Evolutionary conservation across 2,797 vertebrate genomes (phyloP).

Genomic region (Hydrocynus forskahlii): DNA sequence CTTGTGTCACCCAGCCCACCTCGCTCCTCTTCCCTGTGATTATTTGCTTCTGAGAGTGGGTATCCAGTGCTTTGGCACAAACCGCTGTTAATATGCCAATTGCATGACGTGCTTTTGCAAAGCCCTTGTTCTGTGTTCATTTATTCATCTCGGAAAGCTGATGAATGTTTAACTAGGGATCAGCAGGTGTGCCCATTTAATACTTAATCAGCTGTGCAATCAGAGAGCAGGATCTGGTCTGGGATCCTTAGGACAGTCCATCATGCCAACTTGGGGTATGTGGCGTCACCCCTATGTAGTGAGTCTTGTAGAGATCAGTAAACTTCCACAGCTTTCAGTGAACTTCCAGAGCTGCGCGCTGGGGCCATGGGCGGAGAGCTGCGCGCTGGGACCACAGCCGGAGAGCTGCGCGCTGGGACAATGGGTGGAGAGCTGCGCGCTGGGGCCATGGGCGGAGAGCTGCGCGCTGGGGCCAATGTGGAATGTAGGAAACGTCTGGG

Average conservation of each 20-base stretch:
- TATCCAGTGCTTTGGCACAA: conserved; percentile 45
- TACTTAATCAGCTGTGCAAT: conserved; percentile 72
- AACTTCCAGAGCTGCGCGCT: too few relatives aligned
- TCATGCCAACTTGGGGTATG: neutral
- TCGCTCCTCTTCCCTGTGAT: neutral
- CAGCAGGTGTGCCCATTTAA: conserved; percentile 77
- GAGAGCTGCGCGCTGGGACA: too few relatives aligned
- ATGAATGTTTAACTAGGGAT: conserved; percentile 78
- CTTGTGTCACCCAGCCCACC: neutral
- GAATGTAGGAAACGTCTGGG: too few relatives aligned
- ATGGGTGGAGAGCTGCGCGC: too few relatives aligned
- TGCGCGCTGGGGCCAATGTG: too few relatives aligned
- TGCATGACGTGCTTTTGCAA: conserved; percentile 52
- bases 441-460: too few relatives aligned
- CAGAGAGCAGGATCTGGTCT: conserved; percentile 56
- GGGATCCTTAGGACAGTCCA: conserved; percentile 25
- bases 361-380: too few relatives aligned
- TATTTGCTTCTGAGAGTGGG: neutral
- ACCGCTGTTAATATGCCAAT: conserved; percentile 55
- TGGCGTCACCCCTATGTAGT: neutral
- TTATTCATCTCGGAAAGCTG: conserved; percentile 82
- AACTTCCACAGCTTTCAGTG: too few relatives aligned
- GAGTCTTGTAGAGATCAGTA: too few relatives aligned
- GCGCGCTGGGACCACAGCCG: too few relatives aligned
- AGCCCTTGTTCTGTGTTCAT: conserved; percentile 70